Conservation (phyloP, 2,888 invertebrate genomes). For the Epirrita christyi region DNA sequence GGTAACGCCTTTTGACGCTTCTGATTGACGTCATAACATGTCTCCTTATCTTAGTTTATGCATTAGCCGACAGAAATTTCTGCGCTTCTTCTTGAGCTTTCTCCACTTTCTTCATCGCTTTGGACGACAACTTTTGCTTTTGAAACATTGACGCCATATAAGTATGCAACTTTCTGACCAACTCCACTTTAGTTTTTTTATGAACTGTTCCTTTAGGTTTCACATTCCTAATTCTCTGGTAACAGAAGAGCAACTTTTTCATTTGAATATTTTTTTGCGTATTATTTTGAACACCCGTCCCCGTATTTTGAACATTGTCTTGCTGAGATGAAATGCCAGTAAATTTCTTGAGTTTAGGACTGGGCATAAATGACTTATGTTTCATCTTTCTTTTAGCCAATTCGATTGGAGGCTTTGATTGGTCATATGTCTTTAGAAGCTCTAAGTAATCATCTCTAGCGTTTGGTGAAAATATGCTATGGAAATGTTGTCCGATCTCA, state of each 20-base stretch:
- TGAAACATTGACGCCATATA: constrained; percentile 51
- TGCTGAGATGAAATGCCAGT: constrained; percentile 46
- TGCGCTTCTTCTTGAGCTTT: constrained; percentile 62
- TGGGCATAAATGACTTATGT: constrained; percentile 45
- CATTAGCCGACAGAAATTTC: constrained; percentile 62
- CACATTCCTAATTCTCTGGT: constrained; percentile 48
- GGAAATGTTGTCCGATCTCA: constrained; percentile 80
- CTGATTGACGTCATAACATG: constrained; percentile 48
- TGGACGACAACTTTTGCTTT: constrained; percentile 53
- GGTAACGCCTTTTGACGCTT: constrained; percentile 40
- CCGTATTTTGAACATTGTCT: constrained; percentile 27
- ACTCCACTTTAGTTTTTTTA: constrained; percentile 51
- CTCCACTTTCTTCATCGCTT: constrained; percentile 59
- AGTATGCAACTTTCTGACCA: constrained; percentile 55
- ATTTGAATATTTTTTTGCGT: constrained; percentile 30
- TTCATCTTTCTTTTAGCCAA: constrained; percentile 48
- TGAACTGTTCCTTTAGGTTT: constrained; percentile 47
- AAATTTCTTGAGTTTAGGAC: constrained; percentile 42
- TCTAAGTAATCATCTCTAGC: constrained; percentile 70
- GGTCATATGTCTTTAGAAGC: constrained; percentile 61
- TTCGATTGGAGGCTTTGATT: constrained; percentile 36
- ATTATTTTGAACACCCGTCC: constrained; percentile 23
- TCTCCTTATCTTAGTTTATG: constrained; percentile 56
- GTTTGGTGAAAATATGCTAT: constrained; percentile 76
- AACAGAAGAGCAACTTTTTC: constrained; percentile 53